A percentile compares a stretch with the other conserved stretches of the same genome.
Conservation (phyloP, 2,797 vertebrate genomes). For the Myiotriccus ornatus region DNA sequence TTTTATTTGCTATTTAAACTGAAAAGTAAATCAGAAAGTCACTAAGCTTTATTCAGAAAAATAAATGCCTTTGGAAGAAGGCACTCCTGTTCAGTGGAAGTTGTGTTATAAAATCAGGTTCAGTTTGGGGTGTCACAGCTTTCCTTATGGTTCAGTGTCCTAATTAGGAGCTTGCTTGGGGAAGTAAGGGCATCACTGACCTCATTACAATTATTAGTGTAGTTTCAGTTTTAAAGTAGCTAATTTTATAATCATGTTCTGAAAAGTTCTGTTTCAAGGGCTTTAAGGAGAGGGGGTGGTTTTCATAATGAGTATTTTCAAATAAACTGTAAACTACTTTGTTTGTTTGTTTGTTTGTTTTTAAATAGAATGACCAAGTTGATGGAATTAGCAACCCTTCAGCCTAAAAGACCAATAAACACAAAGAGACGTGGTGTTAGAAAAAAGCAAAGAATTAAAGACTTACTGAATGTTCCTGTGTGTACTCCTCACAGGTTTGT, state of each 20-base stretch:
- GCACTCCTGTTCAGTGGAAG: not conserved
- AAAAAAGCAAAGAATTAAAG: conserved; percentile 93
- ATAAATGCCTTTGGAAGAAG: not conserved
- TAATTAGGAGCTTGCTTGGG: not conserved
- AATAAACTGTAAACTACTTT: not conserved
- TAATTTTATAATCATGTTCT: not conserved
- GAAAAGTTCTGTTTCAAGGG: not conserved
- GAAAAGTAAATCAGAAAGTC: not conserved
- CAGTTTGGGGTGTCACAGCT: not conserved
- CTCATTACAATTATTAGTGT: not conserved
- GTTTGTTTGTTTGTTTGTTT: not conserved
- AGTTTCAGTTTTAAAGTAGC: not conserved
- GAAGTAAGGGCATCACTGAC: not conserved
- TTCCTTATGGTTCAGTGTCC: not conserved
- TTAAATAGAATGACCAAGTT: conserved; percentile 85
- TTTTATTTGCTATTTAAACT: not conserved
- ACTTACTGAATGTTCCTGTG: conserved; percentile 83
- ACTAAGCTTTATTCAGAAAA: not conserved
- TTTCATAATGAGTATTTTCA: not conserved
- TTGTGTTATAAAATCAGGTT: not conserved
- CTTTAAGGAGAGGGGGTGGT: not conserved
- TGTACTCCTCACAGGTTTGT: conserved; percentile 83
- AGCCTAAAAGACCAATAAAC: conserved; percentile 88
- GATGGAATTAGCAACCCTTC: conserved; percentile 91
- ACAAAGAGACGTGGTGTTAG: conserved; percentile 83